These are phyloP conservation scores for Cryptomyrus ogoouensis DNA, from an alignment of 2,113 vertebrate species.

Conservation along the genomic window DNA sequence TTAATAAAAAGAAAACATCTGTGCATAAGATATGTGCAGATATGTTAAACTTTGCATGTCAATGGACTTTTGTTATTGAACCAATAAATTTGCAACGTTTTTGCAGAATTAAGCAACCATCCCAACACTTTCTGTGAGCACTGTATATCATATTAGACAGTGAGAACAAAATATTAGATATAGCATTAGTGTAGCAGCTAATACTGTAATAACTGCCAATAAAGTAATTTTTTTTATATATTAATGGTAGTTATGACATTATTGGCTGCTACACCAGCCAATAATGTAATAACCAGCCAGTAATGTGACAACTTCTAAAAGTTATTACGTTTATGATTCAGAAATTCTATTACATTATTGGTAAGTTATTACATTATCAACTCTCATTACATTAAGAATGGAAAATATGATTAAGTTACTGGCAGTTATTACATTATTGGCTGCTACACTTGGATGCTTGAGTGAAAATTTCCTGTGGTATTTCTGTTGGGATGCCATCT, in stretches of 20 bases:
- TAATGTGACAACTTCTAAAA: neutral
- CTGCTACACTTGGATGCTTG: neutral
- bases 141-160: neutral
- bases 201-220: neutral
- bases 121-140: neutral
- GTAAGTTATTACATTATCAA: neutral
- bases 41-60: neutral
- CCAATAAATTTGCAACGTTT: neutral
- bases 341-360: neutral
- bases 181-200: neutral
- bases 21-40: neutral
- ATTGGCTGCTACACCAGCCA: neutral
- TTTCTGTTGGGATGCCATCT: neutral
- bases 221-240: neutral
- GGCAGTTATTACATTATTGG: neutral
- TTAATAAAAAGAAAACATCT: neutral
- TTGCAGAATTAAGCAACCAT: no score
- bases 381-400: neutral
- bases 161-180: neutral
- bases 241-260: neutral
- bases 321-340: neutral
- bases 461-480: neutral
- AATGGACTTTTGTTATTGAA: neutral
- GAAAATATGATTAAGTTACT: neutral
- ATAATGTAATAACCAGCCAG: neutral